phyloP scores from a whole-genome alignment of 2,888 invertebrate species.

The Petrolisthes cinctipes region DNA sequence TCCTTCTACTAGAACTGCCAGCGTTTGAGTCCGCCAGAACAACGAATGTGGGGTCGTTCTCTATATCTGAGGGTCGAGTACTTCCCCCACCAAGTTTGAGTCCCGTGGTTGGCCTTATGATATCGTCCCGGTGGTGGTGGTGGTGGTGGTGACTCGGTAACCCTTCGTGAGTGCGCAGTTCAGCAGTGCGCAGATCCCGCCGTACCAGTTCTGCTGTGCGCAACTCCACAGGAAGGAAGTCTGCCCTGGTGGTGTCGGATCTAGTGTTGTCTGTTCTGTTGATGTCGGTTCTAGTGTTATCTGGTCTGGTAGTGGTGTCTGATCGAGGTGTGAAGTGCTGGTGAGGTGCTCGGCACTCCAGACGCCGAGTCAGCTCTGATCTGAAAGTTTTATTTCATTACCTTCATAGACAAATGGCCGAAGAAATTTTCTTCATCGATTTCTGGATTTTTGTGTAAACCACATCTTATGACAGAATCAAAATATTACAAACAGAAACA shows the following conservation, averaged over 20 bases:
- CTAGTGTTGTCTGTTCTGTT: too few relatives aligned
- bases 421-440: too few relatives aligned
- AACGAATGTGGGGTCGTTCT: conserved; percentile 55
- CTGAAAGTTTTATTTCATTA: not conserved
- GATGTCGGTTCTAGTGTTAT: not conserved
- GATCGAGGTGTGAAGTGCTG: not conserved
- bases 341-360: too few relatives aligned
- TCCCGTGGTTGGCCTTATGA: not conserved
- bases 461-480: too few relatives aligned
- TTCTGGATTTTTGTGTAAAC: too few relatives aligned
- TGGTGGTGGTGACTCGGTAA: conserved; percentile 11
- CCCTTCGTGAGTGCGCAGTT: conserved; percentile 37
- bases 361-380: conserved; percentile 33
- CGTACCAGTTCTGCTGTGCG: too few relatives aligned
- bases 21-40: conserved; percentile 39
- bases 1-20: conserved; percentile 19
- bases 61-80: conserved; percentile 45
- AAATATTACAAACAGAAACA: too few relatives aligned
- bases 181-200: conserved; percentile 29
- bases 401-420: too few relatives aligned
- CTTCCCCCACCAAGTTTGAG: not conserved
- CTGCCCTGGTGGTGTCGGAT: conserved; percentile 26
- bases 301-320: not conserved
- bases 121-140: not conserved
- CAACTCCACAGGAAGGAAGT: conserved; percentile 40